phyloP scores from a whole-genome alignment of 2,113 vertebrate genomes.

The Aspidoscelis tigris region DNA sequence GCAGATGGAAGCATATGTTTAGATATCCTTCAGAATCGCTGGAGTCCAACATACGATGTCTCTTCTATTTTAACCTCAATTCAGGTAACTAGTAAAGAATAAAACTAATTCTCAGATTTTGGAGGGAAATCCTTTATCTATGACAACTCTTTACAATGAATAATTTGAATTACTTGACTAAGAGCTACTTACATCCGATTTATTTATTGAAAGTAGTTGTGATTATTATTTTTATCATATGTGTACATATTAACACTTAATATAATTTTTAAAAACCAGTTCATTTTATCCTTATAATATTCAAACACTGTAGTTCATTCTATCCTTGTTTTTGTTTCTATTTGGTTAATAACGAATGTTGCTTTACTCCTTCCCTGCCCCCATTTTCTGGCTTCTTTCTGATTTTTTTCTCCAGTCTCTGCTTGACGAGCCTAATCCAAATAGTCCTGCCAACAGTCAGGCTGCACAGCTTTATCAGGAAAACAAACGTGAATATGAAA shows the following conservation, averaged over 20 bases:
- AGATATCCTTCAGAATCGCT: constrained; percentile 99
- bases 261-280: background rate
- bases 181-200: no score
- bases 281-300: background rate
- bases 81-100: constrained; percentile 81
- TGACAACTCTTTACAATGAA: background rate
- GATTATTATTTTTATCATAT: background rate
- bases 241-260: background rate
- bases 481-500: constrained; percentile 98
- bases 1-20: constrained; percentile 99
- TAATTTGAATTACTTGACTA: background rate
- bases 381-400: constrained; percentile 12
- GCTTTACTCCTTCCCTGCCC: background rate
- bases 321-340: background rate
- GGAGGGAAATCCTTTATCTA: background rate
- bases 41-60: constrained; percentile 98
- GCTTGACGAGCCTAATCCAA: constrained; percentile 97
- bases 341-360: background rate
- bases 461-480: constrained; percentile 99
- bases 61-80: constrained; percentile 99
- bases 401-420: constrained; percentile 81
- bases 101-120: background rate
- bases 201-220: background rate
- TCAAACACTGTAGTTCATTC: background rate
- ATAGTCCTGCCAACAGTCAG: constrained; percentile 98